A percentile compares a stretch with the other conserved stretches of the same genome.
These are phyloP conservation scores for Enteromius viviparus DNA, from an alignment of 2,797 vertebrate species.

Conservation along the genomic window DNA sequence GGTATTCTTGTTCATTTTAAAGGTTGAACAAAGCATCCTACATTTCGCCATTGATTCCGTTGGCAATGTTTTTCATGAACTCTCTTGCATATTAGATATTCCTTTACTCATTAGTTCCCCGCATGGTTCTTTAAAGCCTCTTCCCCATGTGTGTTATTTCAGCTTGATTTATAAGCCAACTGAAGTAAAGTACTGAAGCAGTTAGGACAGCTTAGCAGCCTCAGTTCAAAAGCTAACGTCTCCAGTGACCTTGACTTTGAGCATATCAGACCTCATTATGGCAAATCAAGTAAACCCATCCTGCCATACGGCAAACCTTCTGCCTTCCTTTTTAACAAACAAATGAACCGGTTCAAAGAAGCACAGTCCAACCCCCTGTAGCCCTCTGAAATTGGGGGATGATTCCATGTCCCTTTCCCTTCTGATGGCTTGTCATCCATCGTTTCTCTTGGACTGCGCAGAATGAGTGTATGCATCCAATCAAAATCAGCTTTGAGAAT, in stretches of 20 bases:
- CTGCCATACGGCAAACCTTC: conserved; percentile 12
- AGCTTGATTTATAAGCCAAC: conserved; percentile 52
- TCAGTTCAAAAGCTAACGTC: conserved; percentile 52
- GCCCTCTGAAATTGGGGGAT: not conserved
- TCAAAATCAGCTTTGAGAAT: conserved; percentile 59
- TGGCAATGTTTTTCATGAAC: conserved; percentile 23
- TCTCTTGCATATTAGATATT: conserved; percentile 7
- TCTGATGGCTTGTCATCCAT: conserved; percentile 34
- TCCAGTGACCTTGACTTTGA: conserved; percentile 54
- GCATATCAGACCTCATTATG: conserved; percentile 46
- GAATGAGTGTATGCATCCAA: conserved; percentile 55
- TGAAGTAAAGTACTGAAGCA: conserved; percentile 61
- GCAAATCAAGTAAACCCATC: conserved; percentile 41
- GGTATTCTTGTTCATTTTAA: conserved; percentile 33
- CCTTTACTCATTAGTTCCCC: conserved; percentile 15
- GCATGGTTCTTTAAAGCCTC: conserved; percentile 25
- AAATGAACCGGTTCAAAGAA: conserved; percentile 21
- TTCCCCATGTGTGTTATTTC: conserved; percentile 45
- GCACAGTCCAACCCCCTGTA: not conserved
- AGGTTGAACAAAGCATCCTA: conserved; percentile 17
- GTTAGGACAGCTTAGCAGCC: conserved; percentile 39
- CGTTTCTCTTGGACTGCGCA: conserved; percentile 53
- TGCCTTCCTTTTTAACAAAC: conserved; percentile 25
- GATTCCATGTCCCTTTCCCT: conserved; percentile 8
- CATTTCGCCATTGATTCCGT: not conserved